Evolutionary conservation across 2,888 invertebrate genomes (phyloP).

Genomic region (Rotaria magnacalcarata): DNA sequence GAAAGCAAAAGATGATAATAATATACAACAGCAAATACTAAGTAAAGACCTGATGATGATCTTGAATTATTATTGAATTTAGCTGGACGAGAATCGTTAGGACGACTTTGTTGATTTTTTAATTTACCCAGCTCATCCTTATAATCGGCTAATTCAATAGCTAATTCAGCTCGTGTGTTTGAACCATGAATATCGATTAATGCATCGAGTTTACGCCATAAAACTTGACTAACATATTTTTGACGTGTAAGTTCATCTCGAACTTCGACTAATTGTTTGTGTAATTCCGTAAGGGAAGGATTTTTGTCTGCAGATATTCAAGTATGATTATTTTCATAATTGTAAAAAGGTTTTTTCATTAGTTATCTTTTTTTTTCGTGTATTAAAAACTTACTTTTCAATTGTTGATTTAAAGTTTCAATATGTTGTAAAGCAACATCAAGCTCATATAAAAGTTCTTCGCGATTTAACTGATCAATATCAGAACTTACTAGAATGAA

Average conservation of each 20-base stretch:
- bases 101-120: not conserved
- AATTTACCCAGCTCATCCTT: not conserved
- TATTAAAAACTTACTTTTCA: not conserved
- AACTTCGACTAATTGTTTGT: not conserved
- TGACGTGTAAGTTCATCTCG: not conserved
- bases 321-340: too few species aligned
- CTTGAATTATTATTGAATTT: not conserved
- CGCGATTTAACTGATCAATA: not conserved
- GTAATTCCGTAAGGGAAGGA: not conserved
- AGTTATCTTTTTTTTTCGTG: not conserved
- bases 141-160: conserved; percentile 1
- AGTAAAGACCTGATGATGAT: conserved; percentile 26
- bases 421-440: not conserved
- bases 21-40: not conserved
- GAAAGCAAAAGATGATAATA: not conserved
- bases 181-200: conserved; percentile 14
- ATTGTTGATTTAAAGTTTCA: not conserved
- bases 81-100: not conserved
- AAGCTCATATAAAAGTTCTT: conserved; percentile 19
- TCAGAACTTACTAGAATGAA: not conserved
- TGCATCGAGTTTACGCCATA: conserved; percentile 28
- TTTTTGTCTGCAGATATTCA: not conserved
- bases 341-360: not conserved
- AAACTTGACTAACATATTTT: conserved; percentile 5
- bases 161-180: conserved; percentile 1